Evolutionary conservation across 2,113 vertebrate genomes (phyloP), one percentile per base, ranked within the genome.

Genomic region (Actenoides hombroni): DNA sequence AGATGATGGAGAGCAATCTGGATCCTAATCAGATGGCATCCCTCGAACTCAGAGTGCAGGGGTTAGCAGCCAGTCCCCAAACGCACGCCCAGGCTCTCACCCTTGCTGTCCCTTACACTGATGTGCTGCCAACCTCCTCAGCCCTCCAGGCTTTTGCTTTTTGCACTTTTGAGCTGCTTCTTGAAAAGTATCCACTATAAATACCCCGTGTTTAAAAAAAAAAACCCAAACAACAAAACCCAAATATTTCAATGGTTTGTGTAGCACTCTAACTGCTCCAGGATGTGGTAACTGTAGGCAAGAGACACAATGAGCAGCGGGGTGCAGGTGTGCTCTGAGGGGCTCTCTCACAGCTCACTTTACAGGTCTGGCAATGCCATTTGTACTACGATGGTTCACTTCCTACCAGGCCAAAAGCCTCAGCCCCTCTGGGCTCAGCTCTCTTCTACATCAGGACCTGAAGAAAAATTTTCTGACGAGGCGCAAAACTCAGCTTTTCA

Each of bases 211-310:
- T 28, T 74, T 44, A 8, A 37, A 44, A 69, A 39, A 40, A 69
- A 29, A 21, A 18, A 46, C 37, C 37, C 17, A 46, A 46, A 46
- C 17, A 46, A 49, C 24, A 51, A 51, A 25, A 13, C 40, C 49
- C 24, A 51, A 51, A 51, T 23, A 11, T 51, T 49, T 24, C 29
- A 68, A 84, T 24, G 90, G 83, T 64, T 86, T 64, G 74, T 0
- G 10, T 64, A 92, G n/a, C 90, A 67, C 33, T 78, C 48, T 56
- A 96, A 86, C 35, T 15, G 26, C 86, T 92, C 86, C 95, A 96
- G 77, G 88, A 84, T 79, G 81, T 65, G 60, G 31, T 71, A 82
- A 86, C 61, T 92, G 65, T 13, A 91, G 73, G 79, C 42, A 67
- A 86, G 81, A 82, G 67, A n/a, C 92, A 86, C 93, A 96, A 88